Conservation (phyloP, 1,140 invertebrate genomes). For the Drosophila erecta region DNA sequence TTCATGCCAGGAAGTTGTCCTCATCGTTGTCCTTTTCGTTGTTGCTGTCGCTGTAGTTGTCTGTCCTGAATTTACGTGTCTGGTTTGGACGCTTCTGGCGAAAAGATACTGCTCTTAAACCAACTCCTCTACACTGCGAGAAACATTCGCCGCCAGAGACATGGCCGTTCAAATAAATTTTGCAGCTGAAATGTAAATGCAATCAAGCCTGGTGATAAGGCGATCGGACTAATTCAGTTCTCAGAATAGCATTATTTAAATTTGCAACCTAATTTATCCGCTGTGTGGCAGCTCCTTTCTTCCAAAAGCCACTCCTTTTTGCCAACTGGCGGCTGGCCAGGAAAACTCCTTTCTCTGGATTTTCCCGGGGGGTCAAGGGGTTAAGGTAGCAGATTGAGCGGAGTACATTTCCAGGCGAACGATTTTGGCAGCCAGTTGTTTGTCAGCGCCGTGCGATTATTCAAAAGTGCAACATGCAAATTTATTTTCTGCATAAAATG, state of each 20-base stretch:
- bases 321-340: constrained; percentile 70
- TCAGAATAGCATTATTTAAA: not conserved
- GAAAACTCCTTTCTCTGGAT: constrained; percentile 22
- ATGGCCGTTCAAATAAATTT: too few species aligned
- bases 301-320: constrained; percentile 16
- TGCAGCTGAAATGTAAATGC: too few species aligned
- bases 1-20: constrained; percentile 76
- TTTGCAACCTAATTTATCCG: not conserved
- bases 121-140: constrained; percentile 9
- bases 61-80: constrained; percentile 74
- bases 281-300: constrained; percentile 25
- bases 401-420: constrained; percentile 57
- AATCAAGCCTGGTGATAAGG: not conserved
- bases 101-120: constrained; percentile 55
- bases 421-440: constrained; percentile 75
- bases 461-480: constrained; percentile 83
- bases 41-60: constrained; percentile 38
- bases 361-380: constrained; percentile 5
- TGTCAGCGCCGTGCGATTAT: constrained; percentile 77
- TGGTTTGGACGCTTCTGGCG: constrained; percentile 61
- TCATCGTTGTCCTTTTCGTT: constrained; percentile 22
- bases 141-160: not conserved
- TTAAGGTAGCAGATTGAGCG: constrained; percentile 23
- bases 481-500: constrained; percentile 80
- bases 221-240: too few species aligned